phyloP scores from a whole-genome alignment of 2,797 vertebrate species.

The Cuculus canorus region DNA sequence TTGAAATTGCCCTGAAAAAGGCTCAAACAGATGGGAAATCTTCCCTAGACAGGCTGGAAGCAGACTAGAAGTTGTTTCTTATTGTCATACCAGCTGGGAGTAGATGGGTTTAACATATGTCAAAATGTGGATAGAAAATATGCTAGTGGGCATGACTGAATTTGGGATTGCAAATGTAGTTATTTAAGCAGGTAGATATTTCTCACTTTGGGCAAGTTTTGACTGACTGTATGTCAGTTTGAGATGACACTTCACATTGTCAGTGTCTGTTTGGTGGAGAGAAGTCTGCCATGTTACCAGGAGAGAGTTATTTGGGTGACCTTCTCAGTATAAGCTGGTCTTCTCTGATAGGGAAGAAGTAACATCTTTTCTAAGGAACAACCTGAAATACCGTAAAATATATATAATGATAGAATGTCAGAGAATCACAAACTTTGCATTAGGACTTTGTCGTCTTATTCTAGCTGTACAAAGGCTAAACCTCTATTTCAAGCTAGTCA shows the following conservation, averaged over 20 bases:
- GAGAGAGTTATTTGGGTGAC: background rate
- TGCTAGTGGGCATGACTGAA: background rate
- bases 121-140: constrained; percentile 38
- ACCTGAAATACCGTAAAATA: background rate
- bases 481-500: background rate
- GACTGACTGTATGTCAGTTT: background rate
- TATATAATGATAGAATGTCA: background rate
- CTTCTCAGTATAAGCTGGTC: background rate
- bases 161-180: background rate
- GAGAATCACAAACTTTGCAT: background rate
- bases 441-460: background rate
- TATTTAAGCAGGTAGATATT: background rate
- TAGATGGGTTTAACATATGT: constrained; percentile 9
- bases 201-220: background rate
- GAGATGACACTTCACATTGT: background rate
- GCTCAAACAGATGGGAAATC: background rate
- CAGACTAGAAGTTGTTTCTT: constrained; percentile 13
- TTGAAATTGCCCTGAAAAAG: background rate
- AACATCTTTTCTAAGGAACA: background rate
- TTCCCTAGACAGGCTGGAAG: background rate
- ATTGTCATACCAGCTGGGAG: constrained; percentile 19
- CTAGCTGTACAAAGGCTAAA: background rate
- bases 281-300: background rate
- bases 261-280: background rate
- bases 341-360: background rate